phyloP scores from a whole-genome alignment of 2,888 invertebrate species.

The Troglohyphantes excavatus region DNA sequence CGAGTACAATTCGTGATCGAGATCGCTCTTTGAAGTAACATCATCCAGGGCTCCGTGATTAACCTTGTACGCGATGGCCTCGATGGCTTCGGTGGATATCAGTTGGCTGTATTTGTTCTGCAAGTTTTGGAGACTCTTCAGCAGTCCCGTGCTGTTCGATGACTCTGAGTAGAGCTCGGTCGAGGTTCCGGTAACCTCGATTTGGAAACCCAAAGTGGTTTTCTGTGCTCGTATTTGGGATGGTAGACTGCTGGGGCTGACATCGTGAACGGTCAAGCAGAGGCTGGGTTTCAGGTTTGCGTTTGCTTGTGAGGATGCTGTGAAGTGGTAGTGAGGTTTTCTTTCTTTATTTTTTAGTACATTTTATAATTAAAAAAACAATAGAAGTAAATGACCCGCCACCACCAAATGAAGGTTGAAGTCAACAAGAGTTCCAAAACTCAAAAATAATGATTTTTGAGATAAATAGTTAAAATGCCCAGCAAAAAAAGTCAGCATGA shows the following conservation, averaged over 20 bases:
- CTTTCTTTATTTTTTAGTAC: too few species aligned
- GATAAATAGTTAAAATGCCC: too few species aligned
- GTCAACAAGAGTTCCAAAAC: too few species aligned
- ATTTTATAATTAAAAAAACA: too few species aligned
- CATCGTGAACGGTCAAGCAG: constrained; percentile 44
- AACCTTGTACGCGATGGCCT: constrained; percentile 49
- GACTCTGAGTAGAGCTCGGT: constrained; percentile 41
- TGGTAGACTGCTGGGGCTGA: constrained; percentile 17
- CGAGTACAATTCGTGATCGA: neutral
- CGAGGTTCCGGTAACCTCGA: neutral
- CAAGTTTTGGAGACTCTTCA: constrained; percentile 37
- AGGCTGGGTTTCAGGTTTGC: constrained; percentile 52
- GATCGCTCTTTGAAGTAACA: constrained; percentile 19
- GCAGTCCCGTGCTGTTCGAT: neutral
- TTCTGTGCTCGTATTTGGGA: constrained; percentile 28
- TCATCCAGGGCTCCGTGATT: constrained; percentile 49
- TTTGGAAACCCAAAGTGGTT: constrained; percentile 48
- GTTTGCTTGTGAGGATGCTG: constrained; percentile 37
- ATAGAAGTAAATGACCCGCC: neutral
- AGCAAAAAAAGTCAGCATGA: too few species aligned
- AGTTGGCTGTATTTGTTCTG: constrained; percentile 44
- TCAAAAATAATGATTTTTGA: too few species aligned
- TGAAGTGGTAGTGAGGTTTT: too few species aligned
- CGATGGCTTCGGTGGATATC: constrained; percentile 38
- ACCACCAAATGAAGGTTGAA: constrained; percentile 7